These are phyloP conservation scores for Serranus cabrilla DNA, from an alignment of 2,797 vertebrate genomes.

Conservation along the genomic window DNA sequence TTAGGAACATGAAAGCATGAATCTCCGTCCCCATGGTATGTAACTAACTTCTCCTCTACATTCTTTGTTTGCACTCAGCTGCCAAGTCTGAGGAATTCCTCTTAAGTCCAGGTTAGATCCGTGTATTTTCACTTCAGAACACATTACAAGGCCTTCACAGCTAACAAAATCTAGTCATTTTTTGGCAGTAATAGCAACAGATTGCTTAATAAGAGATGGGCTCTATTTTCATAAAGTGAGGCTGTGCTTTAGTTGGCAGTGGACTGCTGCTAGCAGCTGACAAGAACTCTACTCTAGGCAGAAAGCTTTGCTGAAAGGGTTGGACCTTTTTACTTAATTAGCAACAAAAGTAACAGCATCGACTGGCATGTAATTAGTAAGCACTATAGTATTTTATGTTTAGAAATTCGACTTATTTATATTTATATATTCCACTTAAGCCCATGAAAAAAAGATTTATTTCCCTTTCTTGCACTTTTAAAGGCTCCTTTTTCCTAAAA, in stretches of 20 bases:
- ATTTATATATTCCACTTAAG: conserved; percentile 14
- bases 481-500: too few species aligned
- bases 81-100: conserved; percentile 49
- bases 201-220: conserved; percentile 26
- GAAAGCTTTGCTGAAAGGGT: background rate
- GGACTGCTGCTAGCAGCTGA: conserved; percentile 31
- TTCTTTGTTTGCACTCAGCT: conserved; percentile 40
- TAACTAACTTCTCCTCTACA: conserved; percentile 29
- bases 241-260: conserved; percentile 45
- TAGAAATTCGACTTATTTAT: conserved; percentile 16
- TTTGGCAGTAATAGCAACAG: conserved; percentile 25
- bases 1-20: conserved; percentile 36
- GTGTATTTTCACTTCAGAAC: conserved; percentile 32
- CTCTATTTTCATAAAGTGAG: conserved; percentile 25
- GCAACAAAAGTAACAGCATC: conserved; percentile 25
- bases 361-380: background rate
- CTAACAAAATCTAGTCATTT: conserved; percentile 8
- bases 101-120: conserved; percentile 30
- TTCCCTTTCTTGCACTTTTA: too few species aligned
- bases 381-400: conserved; percentile 20
- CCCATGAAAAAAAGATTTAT: too few species aligned
- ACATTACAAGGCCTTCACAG: conserved; percentile 25
- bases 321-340: background rate
- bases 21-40: conserved; percentile 36
- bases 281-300: conserved; percentile 1